Percentiles rank a stretch among this genome's conserved stretches.
Evolutionary conservation across 1,140 invertebrate genomes (phyloP).

Genomic region (Calephelis nemesis): DNA sequence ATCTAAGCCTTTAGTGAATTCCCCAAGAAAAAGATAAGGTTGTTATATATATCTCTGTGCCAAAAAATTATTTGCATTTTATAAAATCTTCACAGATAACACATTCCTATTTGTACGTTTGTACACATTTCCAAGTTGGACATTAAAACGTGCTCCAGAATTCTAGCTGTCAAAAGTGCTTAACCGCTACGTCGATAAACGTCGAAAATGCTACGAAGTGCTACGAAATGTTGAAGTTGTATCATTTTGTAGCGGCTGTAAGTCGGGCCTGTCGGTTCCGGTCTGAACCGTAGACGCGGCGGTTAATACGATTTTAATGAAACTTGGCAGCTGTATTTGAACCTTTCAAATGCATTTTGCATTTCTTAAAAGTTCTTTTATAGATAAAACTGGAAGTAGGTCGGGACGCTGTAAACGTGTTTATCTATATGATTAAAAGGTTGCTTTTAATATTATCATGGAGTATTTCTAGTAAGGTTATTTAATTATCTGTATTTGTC

Average conservation of each 20-base stretch:
- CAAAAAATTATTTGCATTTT: too few species aligned
- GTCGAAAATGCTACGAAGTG: constrained; percentile 2
- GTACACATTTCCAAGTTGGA: background rate
- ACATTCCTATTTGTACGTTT: background rate
- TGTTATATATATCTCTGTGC: too few species aligned
- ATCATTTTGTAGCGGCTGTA: constrained; percentile 14
- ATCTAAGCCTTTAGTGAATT: too few species aligned
- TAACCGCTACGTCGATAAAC: background rate
- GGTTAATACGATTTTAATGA: constrained; percentile 40
- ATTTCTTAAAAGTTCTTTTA: constrained; percentile 26
- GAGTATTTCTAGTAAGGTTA: background rate
- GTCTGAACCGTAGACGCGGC: constrained; percentile 18
- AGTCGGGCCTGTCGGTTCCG: constrained; percentile 7
- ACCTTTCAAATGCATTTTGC: constrained; percentile 30
- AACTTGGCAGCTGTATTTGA: constrained; percentile 29
- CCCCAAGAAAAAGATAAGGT: too few species aligned
- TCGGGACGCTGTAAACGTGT: constrained; percentile 8
- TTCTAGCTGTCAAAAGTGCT: background rate
- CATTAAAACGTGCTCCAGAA: background rate
- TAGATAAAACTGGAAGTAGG: constrained; percentile 21
- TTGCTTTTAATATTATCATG: background rate
- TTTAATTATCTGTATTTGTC: too few species aligned
- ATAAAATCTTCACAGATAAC: too few species aligned
- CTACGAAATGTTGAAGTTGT: constrained; percentile 10
- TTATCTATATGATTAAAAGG: background rate